Conservation (phyloP, 2,113 vertebrate genomes). For the Aegotheles bennettii region DNA sequence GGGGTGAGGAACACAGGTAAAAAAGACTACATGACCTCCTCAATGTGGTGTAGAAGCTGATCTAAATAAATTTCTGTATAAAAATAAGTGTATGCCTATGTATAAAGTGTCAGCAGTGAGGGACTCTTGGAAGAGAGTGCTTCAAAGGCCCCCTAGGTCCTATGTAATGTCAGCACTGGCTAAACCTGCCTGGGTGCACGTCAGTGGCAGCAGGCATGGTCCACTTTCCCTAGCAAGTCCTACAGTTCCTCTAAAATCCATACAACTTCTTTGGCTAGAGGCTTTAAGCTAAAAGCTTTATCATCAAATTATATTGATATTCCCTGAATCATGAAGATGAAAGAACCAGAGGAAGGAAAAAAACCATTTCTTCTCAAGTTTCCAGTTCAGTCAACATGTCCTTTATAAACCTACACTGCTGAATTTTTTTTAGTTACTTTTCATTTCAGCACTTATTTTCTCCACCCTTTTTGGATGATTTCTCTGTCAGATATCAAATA, state of each 20-base stretch:
- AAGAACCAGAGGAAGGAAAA: not conserved
- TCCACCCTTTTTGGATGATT: not conserved
- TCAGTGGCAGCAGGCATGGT: not conserved
- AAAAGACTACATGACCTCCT: not conserved
- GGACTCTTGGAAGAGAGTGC: not conserved
- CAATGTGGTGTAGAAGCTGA: not conserved
- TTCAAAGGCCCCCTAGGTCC: not conserved
- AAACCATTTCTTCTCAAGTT: not conserved
- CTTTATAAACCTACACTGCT: not conserved
- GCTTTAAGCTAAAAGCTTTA: not conserved
- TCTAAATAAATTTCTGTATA: not conserved
- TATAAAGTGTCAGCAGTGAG: not conserved
- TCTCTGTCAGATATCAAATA: not conserved
- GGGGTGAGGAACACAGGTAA: not conserved
- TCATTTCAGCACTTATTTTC: not conserved
- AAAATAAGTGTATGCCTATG: not conserved
- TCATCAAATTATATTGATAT: not conserved
- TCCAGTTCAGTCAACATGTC: not conserved
- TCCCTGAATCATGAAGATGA: not conserved
- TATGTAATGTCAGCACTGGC: fast-evolving
- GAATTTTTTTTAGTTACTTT: not conserved
- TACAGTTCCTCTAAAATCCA: not conserved
- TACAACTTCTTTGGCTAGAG: not conserved
- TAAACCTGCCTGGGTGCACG: not conserved
- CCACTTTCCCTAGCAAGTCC: not conserved